Conservation (phyloP, 2,888 invertebrate species). For the Arctia plantaginis region DNA sequence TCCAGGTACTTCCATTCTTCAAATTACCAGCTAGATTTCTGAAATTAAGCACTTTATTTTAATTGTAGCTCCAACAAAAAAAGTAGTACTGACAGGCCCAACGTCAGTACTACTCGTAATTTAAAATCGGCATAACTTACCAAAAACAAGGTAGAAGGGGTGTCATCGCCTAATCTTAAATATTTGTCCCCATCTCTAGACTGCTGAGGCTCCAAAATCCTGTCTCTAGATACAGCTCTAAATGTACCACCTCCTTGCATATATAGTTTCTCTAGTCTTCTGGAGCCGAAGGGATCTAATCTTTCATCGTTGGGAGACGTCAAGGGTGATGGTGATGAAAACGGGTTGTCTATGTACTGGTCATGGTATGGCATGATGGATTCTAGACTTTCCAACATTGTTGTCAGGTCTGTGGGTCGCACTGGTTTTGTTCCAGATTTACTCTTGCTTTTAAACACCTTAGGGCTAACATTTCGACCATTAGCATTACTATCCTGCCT, state of each 20-base stretch:
- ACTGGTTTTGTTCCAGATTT: constrained; percentile 73
- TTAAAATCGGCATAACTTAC: no score
- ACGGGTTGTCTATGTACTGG: constrained; percentile 83
- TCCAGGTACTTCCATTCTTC: no score
- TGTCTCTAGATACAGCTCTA: constrained; percentile 78
- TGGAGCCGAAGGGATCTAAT: constrained; percentile 56
- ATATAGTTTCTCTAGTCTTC: constrained; percentile 67
- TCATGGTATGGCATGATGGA: constrained; percentile 77
- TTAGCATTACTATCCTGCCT: constrained; percentile 72
- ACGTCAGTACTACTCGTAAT: no score
- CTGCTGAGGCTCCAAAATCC: constrained; percentile 78
- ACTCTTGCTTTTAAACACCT: constrained; percentile 77
- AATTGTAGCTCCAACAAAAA: no score
- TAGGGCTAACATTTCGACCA: constrained; percentile 80
- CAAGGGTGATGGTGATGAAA: constrained; percentile 83
- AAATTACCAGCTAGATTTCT: no score
- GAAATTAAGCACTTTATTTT: no score
- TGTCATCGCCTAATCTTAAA: no score
- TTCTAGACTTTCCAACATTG: constrained; percentile 80
- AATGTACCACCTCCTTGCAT: constrained; percentile 83
- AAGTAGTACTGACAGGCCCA: no score
- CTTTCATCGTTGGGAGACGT: constrained; percentile 83
- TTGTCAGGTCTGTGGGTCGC: constrained; percentile 77
- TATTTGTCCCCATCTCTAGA: constrained; percentile 80
- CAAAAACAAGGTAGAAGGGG: no score